These are phyloP conservation scores for Micoletzkya japonica DNA, from an alignment of 2,888 invertebrate genomes.

Conservation along the genomic window DNA sequence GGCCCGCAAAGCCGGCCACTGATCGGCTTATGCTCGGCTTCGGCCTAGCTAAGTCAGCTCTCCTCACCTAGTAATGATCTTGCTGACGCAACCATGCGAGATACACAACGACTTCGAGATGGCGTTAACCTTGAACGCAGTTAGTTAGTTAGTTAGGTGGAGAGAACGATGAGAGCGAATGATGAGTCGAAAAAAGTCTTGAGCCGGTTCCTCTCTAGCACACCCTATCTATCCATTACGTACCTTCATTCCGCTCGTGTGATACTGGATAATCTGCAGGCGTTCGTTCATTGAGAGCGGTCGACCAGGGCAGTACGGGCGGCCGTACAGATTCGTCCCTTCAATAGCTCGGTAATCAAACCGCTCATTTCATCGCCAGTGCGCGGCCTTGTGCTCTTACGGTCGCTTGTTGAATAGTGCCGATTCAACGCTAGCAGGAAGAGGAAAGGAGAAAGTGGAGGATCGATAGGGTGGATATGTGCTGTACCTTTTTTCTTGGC, in stretches of 20 bases:
- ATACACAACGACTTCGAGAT: conserved; percentile 61
- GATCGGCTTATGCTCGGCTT: no score
- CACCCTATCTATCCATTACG: neutral
- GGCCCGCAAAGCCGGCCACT: neutral
- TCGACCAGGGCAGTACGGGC: conserved; percentile 61
- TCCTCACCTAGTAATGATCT: conserved; percentile 57
- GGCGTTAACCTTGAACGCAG: conserved; percentile 51
- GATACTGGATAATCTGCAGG: conserved; percentile 54
- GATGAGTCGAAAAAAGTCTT: no score
- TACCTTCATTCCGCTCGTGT: conserved; percentile 59
- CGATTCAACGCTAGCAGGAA: neutral
- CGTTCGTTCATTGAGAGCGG: conserved; percentile 61
- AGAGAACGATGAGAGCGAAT: no score
- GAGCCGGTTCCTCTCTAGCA: neutral
- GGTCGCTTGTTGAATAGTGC: neutral
- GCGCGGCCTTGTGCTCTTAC: neutral
- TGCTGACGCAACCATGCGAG: conserved; percentile 62
- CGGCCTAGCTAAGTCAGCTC: neutral
- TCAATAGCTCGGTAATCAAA: neutral
- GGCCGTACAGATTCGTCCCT: conserved; percentile 61
- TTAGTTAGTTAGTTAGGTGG: no score
- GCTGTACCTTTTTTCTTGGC: conserved; percentile 26
- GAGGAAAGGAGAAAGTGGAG: no score
- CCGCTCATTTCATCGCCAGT: neutral
- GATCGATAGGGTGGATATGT: no score